Base-by-base conservation (phyloP, 2,797 vertebrate genomes). In the Xenopus petersii region DNA sequence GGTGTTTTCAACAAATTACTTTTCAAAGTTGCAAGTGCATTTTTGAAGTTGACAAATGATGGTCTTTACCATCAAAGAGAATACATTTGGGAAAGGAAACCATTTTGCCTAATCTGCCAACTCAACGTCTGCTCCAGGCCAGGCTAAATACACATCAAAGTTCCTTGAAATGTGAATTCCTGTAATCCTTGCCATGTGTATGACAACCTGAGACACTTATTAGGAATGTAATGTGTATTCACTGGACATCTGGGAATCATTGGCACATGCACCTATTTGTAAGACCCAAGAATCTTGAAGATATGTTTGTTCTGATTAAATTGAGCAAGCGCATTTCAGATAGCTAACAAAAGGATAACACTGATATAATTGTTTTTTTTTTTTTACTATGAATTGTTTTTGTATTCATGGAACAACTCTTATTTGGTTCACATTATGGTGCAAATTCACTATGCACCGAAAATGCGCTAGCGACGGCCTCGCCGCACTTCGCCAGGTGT, bases 241-340 rank as follows among this genome's bases (percentile, higher is more conserved):
- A 64, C 36, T 21, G 47, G 58, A 46, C 70, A 77, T 73, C 49
- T 77, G 75, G 75, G 21, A 77, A 66, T 48, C 65, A 68, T 77
- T 73, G 30, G 47, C 60, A 73, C 59, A 77, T 73, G 67, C 63
- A 64, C 70, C 68, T 58, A 68, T 69, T 73, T 49, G 67, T 64
- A 13, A 73, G 12, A 48, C n/a, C 48, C 64, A 33, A 24, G 51
- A 47, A 65, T 55, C 30, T 60, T 54, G 10, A 36, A 36, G n/a
- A n/a, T 55, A 61, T 67, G 65, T 58, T 56, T 77, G 49, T 73
- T 49, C 70, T 73, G 64, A 78, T 64, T 24, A 64, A 30, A 64
- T 67, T 30, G 26, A 30, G 26, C 26, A 30, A 30, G 26, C 26
- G 26, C 4, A 4, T 4, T 30, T 30, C 26, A 30, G 2, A 30